Conservation (phyloP, 1,140 invertebrate genomes). For the Hermetia illucens region DNA sequence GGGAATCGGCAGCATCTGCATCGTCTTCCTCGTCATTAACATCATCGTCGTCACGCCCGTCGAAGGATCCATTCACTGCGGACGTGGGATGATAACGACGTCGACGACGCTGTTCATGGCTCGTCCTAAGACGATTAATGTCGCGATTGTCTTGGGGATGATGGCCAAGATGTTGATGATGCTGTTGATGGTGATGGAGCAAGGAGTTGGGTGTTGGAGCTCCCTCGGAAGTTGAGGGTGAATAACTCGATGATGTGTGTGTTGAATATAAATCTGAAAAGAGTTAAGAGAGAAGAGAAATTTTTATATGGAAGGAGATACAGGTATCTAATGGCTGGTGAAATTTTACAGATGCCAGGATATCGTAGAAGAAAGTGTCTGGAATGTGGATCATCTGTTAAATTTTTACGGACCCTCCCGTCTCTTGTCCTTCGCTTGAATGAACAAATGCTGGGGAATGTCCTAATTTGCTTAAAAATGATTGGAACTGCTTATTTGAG, state of each 20-base stretch:
- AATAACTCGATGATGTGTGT: constrained; percentile 28
- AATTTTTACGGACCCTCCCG: no score
- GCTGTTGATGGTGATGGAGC: constrained; percentile 7
- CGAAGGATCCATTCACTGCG: background rate
- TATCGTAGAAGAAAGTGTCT: no score
- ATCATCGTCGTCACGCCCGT: constrained; percentile 4
- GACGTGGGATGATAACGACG: constrained; percentile 1
- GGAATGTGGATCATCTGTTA: no score
- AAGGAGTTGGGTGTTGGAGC: constrained; percentile 24
- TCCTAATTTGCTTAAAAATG: no score
- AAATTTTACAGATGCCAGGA: background rate
- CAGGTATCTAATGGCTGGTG: no score
- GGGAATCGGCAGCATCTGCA: background rate
- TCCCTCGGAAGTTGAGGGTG: constrained; percentile 27
- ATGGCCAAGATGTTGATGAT: background rate
- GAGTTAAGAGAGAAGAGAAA: background rate
- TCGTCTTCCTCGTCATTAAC: constrained; percentile 1
- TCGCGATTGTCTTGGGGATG: background rate
- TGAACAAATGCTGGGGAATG: no score
- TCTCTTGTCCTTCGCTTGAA: no score
- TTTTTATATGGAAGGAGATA: no score
- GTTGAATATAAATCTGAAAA: constrained; percentile 29
- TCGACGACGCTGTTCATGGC: background rate
- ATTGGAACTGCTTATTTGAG: no score
- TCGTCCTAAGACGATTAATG: background rate